Evolutionary conservation across 2,113 vertebrate genomes (phyloP).

Genomic region (Lasiurus borealis): DNA sequence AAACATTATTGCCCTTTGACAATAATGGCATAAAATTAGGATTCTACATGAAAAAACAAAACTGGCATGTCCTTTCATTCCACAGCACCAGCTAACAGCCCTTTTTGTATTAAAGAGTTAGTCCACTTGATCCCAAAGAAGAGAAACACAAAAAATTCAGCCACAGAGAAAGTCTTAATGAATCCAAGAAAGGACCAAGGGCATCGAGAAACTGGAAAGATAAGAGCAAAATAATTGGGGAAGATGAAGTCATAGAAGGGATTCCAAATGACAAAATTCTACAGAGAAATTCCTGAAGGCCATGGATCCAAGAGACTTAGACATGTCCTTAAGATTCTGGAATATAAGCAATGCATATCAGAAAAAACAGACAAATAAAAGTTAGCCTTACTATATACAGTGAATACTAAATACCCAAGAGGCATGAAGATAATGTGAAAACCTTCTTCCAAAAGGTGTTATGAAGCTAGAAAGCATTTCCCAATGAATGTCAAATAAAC

Average conservation of each 20-base stretch:
- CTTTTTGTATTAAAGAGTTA: conserved; percentile 44
- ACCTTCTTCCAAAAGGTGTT: neutral
- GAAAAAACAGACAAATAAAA: neutral
- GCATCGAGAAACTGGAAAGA: conserved; percentile 26
- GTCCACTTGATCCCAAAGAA: conserved; percentile 51
- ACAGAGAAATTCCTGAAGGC: conserved; percentile 53
- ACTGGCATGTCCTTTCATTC: conserved; percentile 33
- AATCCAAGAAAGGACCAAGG: conserved; percentile 49
- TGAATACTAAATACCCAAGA: neutral
- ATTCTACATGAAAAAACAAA: neutral
- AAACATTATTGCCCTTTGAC: conserved; percentile 37
- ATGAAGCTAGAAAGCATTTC: conserved; percentile 42
- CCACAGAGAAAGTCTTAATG: conserved; percentile 63
- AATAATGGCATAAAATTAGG: conserved; percentile 34
- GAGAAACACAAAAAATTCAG: conserved; percentile 44
- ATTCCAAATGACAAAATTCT: conserved; percentile 51
- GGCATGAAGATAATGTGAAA: conserved; percentile 40
- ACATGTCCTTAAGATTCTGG: neutral
- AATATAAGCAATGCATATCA: neutral
- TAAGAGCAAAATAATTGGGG: conserved; percentile 22
- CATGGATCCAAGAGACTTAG: neutral
- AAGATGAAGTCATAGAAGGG: conserved; percentile 56
- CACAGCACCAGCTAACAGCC: neutral
- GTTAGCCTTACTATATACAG: neutral
- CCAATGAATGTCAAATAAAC: conserved; percentile 13